These are phyloP conservation scores for Micronycteris hirsuta DNA, from an alignment of 2,113 vertebrate species.

Conservation along the genomic window DNA sequence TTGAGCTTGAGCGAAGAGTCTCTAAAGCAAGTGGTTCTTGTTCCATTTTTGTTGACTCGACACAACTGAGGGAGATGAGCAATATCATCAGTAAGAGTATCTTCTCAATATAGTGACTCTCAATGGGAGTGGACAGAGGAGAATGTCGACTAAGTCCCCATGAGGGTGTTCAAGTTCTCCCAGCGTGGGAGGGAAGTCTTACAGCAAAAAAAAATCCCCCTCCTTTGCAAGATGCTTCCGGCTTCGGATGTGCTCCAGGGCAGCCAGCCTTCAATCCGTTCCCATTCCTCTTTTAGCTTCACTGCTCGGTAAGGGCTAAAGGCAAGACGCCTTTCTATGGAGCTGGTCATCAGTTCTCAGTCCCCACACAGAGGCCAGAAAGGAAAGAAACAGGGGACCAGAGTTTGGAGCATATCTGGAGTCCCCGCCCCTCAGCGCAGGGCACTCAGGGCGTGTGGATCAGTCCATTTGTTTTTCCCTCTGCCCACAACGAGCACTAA, in stretches of 20 bases:
- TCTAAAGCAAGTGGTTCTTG: not conserved
- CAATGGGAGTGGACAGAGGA: not conserved
- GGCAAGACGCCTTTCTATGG: not conserved
- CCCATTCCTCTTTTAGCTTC: not conserved
- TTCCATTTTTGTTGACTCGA: not conserved
- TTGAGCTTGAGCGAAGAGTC: not conserved
- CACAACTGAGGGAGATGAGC: not conserved
- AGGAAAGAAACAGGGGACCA: not conserved
- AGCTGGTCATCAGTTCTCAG: not conserved
- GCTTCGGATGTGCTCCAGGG: not conserved
- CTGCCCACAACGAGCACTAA: not conserved
- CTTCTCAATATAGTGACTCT: not conserved
- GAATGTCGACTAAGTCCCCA: not conserved
- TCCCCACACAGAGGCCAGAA: not conserved
- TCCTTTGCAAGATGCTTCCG: not conserved
- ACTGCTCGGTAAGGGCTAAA: not conserved
- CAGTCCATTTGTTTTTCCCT: not conserved
- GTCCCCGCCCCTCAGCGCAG: no score
- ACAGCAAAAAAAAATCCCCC: not conserved
- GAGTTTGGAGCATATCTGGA: not conserved
- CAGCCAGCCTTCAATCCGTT: not conserved
- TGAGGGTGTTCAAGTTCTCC: not conserved
- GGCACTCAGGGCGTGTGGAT: not conserved
- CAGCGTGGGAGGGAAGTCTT: not conserved
- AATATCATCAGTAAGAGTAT: not conserved